Evolutionary conservation across 2,888 invertebrate species (phyloP), one percentile per base, ranked within the genome.

Genomic region (Exephanes ischioxanthus): DNA sequence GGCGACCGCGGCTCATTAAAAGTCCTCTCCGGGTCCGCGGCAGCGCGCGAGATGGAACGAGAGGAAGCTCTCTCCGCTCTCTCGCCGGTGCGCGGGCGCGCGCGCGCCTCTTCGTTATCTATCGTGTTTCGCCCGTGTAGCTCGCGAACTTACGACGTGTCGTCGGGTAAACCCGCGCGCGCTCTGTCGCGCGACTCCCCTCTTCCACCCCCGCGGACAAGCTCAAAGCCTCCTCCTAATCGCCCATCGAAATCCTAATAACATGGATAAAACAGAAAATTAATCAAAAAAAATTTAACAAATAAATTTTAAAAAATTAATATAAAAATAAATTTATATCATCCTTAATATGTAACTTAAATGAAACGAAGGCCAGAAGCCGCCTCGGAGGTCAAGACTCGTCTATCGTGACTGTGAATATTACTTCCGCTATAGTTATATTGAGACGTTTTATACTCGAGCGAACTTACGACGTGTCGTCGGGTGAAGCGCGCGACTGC

Each of bases 61-160:
- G 63, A 82, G 53, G 68, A 72, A 37, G 26, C 37, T 22, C 22
- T 79, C 77, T 80, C 73, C 68, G 53, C 75, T 58, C 58, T 61
- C 73, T 73, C 58, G 41, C 30, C 45, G 45, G 37, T 41, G 6
- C 45, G 61, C 61, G 77, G 26, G 37, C 55, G 14, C 45, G 75
- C 63, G 77, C 73, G 63, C 51, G 53, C 83, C 81, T 84, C 85
- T 89, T 89, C 89, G 88, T 90, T 92, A 91, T 91, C 91, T 90
- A 87, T 86, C 90, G 87, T 90, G 89, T 91, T 90, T 88, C 80
- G 86, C 87, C 85, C 88, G 87, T 90, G 91, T 91, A 89, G 86
- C 88, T 78, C 87, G 87, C 87, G 88, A 89, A 89, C 87, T 89
- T 88, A 86, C 89, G 89, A 89, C 86, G 88, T 90, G 89, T 91